A percentile compares a stretch with the other conserved stretches of the same genome.
Evolutionary conservation across 2,797 vertebrate genomes (phyloP).

Genomic region (Macroramphosus scolopax): DNA sequence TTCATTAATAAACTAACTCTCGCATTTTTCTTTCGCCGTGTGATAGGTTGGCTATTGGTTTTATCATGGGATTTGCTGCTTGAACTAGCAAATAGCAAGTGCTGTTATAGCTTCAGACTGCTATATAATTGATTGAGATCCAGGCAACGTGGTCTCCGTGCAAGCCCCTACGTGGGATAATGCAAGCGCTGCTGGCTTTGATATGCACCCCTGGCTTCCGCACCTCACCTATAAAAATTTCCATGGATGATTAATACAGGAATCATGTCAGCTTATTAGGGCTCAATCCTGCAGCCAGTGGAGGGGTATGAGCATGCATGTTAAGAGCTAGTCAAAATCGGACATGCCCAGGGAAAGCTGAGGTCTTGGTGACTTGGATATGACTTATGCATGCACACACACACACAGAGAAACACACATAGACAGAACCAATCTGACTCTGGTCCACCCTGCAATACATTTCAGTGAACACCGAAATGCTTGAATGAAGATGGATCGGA

Average conservation of each 20-base stretch:
- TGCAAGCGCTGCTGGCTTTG: slow-evolving; percentile 36
- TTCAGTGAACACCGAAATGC: slow-evolving; percentile 65
- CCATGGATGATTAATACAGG: slow-evolving; percentile 67
- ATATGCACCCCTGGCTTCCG: slow-evolving; percentile 35
- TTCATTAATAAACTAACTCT: slow-evolving; percentile 67
- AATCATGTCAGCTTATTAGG: slow-evolving; percentile 55
- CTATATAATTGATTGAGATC: slow-evolving; percentile 65
- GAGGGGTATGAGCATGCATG: slow-evolving; percentile 47
- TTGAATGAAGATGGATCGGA: slow-evolving; percentile 74
- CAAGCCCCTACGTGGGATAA: slow-evolving; percentile 39
- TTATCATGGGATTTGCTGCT: slow-evolving; percentile 68
- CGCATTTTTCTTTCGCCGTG: slow-evolving; percentile 56
- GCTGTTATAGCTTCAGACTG: slow-evolving; percentile 37
- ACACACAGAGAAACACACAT: slow-evolving; percentile 35
- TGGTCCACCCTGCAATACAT: slow-evolving; percentile 53
- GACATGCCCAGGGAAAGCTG: slow-evolving; percentile 2
- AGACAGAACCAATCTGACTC: slow-evolving; percentile 62
- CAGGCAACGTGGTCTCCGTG: slow-evolving; percentile 25
- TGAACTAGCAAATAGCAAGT: slow-evolving; percentile 56
- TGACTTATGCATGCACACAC: slow-evolving; percentile 37
- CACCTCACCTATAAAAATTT: slow-evolving; percentile 57
- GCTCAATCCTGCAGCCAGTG: slow-evolving; percentile 38
- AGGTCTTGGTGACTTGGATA: slow-evolving; percentile 30
- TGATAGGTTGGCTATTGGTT: slow-evolving; percentile 67
- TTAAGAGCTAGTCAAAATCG: slow-evolving; percentile 36